Conservation (phyloP, 2,797 vertebrate species). For the Fundulus diaphanus region DNA sequence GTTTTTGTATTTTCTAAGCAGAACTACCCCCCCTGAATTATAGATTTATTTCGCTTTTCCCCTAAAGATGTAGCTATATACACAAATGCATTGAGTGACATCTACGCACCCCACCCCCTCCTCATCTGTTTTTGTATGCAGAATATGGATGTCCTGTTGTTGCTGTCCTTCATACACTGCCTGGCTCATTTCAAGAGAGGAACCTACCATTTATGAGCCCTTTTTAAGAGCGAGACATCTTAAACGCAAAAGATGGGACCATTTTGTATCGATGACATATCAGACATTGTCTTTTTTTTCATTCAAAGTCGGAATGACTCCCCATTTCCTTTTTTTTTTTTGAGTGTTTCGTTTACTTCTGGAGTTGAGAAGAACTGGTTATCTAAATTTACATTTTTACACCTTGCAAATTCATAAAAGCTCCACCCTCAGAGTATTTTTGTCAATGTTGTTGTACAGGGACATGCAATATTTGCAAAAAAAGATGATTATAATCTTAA, state of each 20-base stretch:
- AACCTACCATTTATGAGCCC: constrained; percentile 80
- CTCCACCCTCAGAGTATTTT: constrained; percentile 82
- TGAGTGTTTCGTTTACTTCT: constrained; percentile 80
- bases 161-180: constrained; percentile 90
- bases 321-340: constrained; percentile 82
- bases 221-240: constrained; percentile 85
- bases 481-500: constrained; percentile 82
- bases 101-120: constrained; percentile 77
- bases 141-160: constrained; percentile 87
- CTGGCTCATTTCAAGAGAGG: constrained; percentile 89
- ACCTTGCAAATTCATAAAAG: constrained; percentile 84
- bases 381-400: constrained; percentile 84
- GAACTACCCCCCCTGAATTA: constrained; percentile 80
- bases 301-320: constrained; percentile 90
- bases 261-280: constrained; percentile 93
- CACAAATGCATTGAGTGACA: constrained; percentile 85
- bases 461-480: constrained; percentile 96
- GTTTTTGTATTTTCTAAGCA: constrained; percentile 85
- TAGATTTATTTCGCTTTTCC: constrained; percentile 78
- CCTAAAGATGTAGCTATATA: constrained; percentile 86
- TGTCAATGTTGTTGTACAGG: constrained; percentile 95
- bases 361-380: constrained; percentile 91
- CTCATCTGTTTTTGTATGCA: constrained; percentile 85
- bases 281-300: constrained; percentile 68
- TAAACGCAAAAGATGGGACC: constrained; percentile 95